Conservation (phyloP, 2,797 vertebrate species). For the Anniella stebbinsi region DNA sequence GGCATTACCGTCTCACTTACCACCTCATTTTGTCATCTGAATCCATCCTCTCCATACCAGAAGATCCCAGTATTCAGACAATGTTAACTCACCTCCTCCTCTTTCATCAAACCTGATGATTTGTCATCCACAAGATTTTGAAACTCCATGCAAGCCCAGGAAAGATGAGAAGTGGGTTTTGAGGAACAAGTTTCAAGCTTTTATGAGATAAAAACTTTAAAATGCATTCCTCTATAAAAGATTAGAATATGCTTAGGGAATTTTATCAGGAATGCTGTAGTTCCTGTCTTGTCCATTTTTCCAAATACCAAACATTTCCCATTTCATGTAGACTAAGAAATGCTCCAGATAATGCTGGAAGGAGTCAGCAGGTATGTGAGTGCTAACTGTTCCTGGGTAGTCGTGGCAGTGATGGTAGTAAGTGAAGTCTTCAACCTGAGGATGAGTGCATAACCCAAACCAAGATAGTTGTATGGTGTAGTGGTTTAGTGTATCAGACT, state of each 20-base stretch:
- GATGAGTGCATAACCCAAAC: neutral
- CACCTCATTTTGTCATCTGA: neutral
- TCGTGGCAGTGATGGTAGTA: neutral
- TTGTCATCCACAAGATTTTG: neutral
- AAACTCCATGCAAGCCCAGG: conserved; percentile 1
- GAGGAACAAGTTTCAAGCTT: neutral
- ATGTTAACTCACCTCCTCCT: neutral
- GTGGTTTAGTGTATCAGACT: neutral
- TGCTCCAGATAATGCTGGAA: neutral
- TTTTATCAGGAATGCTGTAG: neutral
- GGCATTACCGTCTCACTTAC: neutral
- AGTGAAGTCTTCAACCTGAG: neutral
- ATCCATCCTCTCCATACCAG: neutral
- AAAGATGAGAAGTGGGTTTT: neutral
- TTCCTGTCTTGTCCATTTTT: conserved; percentile 8
- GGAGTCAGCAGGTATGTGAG: conserved; percentile 11
- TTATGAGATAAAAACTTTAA: conserved; percentile 4
- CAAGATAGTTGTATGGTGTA: neutral
- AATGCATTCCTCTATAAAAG: neutral
- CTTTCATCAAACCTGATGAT: neutral
- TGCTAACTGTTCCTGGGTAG: neutral
- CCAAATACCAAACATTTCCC: conserved; percentile 21
- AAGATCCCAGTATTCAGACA: neutral
- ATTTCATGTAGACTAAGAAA: neutral
- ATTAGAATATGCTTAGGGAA: neutral